Evolutionary conservation across 1,140 invertebrate species (phyloP).

Genomic region (Leptonema lineaticorne): DNA sequence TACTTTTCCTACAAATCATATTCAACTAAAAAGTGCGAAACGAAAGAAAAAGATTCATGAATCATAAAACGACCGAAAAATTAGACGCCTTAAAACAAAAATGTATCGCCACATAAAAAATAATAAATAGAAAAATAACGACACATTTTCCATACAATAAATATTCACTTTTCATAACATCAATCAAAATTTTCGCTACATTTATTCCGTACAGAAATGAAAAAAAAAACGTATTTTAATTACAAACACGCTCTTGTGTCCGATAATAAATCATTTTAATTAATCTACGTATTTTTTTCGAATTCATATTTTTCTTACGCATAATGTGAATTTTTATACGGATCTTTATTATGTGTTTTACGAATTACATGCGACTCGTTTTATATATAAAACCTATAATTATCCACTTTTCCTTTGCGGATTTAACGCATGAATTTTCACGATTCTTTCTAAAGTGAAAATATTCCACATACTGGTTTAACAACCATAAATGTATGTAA

Average conservation of each 20-base stretch:
- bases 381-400: neutral
- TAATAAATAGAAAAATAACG: neutral
- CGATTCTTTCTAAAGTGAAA: too few species aligned
- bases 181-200: neutral
- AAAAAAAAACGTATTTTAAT: neutral
- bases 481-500: too few species aligned
- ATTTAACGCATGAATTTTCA: too few species aligned
- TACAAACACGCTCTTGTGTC: neutral
- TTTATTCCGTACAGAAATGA: neutral
- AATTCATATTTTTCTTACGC: too few species aligned
- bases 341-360: neutral
- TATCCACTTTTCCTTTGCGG: neutral
- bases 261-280: neutral
- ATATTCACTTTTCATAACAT: slow-evolving; percentile 1
- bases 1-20: too few species aligned
- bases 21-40: too few species aligned
- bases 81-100: too few species aligned
- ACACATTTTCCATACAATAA: neutral
- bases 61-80: too few species aligned
- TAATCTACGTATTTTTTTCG: neutral
- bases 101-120: neutral
- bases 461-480: too few species aligned
- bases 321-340: too few species aligned
- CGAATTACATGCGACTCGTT: neutral
- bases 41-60: too few species aligned